Conservation (phyloP, 2,797 vertebrate genomes). For the Pseudochirops corinnae region DNA sequence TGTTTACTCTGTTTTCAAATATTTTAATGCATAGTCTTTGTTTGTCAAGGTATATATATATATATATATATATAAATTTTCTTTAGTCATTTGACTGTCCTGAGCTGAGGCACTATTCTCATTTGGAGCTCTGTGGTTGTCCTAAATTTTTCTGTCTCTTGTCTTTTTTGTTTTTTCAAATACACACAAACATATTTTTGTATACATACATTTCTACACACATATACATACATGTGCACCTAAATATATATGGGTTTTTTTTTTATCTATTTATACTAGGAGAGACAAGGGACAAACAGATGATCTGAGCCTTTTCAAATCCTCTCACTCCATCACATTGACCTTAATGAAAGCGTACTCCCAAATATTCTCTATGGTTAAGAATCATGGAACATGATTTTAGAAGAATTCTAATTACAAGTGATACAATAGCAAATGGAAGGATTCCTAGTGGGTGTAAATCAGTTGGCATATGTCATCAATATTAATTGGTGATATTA, state of each 20-base stretch:
- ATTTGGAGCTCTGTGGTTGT: background rate
- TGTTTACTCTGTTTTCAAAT: background rate
- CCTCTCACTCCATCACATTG: background rate
- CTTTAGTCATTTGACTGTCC: background rate
- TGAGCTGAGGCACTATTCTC: background rate
- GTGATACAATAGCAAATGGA: background rate
- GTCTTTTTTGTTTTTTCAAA: background rate
- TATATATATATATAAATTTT: too few species aligned
- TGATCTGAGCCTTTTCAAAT: background rate
- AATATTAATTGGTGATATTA: background rate
- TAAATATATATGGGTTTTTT: background rate
- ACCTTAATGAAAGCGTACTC: background rate
- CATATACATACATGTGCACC: background rate
- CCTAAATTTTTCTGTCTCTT: background rate
- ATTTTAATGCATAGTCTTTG: background rate
- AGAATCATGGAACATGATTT: background rate
- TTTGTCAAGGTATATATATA: too few species aligned
- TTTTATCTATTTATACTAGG: background rate
- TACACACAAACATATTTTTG: background rate
- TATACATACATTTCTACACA: background rate
- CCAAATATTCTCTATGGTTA: background rate
- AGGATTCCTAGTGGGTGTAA: background rate
- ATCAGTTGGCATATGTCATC: background rate
- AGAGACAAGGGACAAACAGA: background rate
- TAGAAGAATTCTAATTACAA: background rate